Percentiles rank a stretch among this genome's conserved stretches.
Evolutionary conservation across 2,797 vertebrate species (phyloP).

Genomic region (Mareca strepera): DNA sequence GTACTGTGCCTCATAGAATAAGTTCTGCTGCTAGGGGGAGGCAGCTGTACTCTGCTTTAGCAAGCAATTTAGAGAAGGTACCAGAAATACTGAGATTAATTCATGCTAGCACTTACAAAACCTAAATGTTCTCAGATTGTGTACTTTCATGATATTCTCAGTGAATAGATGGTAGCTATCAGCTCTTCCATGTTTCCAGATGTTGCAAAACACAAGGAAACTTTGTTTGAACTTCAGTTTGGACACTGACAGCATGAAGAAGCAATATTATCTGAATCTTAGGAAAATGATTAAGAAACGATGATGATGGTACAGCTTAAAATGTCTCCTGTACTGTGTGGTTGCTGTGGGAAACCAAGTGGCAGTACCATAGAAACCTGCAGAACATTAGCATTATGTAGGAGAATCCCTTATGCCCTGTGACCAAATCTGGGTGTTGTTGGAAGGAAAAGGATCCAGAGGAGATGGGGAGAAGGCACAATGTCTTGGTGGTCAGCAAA

Average conservation of each 20-base stretch:
- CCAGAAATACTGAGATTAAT: neutral
- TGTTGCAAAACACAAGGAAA: neutral
- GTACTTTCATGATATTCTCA: neutral
- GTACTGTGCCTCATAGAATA: neutral
- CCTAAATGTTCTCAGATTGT: neutral
- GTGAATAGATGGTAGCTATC: neutral
- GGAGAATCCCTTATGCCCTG: neutral
- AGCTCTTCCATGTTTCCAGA: neutral
- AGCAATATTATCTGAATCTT: neutral
- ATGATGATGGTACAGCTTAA: neutral
- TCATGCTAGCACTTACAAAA: neutral
- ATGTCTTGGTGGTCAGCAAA: neutral
- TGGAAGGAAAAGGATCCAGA: neutral
- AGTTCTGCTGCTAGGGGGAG: neutral
- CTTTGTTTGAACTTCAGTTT: neutral
- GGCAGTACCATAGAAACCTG: conserved; percentile 37
- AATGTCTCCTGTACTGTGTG: neutral
- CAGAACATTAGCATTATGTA: conserved; percentile 28
- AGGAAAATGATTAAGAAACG: neutral
- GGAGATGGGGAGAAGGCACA: neutral
- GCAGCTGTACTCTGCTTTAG: neutral
- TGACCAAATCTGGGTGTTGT: neutral
- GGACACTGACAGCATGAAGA: accelerated
- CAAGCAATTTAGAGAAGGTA: neutral
- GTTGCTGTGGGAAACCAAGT: conserved; percentile 55